Evolutionary conservation across 2,888 invertebrate genomes (phyloP).

Genomic region (Sympetrum striolatum): DNA sequence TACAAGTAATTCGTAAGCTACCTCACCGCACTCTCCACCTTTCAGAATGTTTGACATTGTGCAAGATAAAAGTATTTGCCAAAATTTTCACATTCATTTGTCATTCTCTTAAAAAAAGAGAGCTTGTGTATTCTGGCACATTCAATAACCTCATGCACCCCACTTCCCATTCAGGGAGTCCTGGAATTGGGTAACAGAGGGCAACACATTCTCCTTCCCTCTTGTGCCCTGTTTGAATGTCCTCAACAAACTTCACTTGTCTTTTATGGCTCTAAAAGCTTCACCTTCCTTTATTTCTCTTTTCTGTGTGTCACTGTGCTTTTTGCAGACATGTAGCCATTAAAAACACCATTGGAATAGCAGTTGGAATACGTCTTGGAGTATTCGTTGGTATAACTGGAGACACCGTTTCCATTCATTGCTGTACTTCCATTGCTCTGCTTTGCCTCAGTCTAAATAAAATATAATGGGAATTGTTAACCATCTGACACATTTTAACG

Average conservation of each 20-base stretch:
- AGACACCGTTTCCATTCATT: constrained; percentile 46
- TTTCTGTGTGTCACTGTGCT: constrained; percentile 42
- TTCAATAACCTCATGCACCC: background rate
- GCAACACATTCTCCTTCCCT: background rate
- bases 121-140: background rate
- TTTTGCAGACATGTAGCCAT: constrained; percentile 64
- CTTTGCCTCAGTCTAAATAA: constrained; percentile 45
- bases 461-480: background rate
- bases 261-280: constrained; percentile 2
- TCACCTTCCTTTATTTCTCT: constrained; percentile 1
- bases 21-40: constrained; percentile 14
- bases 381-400: constrained; percentile 62
- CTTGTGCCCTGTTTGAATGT: background rate
- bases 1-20: constrained; percentile 27
- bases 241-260: constrained; percentile 6
- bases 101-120: constrained; percentile 31
- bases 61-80: background rate
- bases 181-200: constrained; percentile 27
- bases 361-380: constrained; percentile 67
- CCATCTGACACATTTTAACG: background rate
- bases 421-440: constrained; percentile 6
- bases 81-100: constrained; percentile 1
- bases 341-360: constrained; percentile 70
- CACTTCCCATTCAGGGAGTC: constrained; percentile 17
- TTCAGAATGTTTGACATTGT: constrained; percentile 20